phyloP scores from a whole-genome alignment of 2,113 vertebrate species.

The Amia ocellicauda region DNA sequence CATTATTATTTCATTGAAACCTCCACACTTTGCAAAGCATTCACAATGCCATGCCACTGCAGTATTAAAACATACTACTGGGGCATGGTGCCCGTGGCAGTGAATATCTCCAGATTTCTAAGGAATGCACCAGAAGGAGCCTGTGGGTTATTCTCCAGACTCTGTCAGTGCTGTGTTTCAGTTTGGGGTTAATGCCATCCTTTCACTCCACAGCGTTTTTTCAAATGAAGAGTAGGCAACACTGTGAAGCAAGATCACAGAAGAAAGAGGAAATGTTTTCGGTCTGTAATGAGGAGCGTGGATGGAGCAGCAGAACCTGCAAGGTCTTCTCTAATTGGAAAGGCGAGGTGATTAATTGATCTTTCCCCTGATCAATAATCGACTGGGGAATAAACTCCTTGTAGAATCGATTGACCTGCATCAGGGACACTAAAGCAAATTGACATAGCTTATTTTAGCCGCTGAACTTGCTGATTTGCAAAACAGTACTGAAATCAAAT shows the following conservation, averaged over 20 bases:
- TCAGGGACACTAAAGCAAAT: neutral
- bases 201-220: neutral
- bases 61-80: too few relatives aligned
- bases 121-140: too few relatives aligned
- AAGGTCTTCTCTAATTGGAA: conserved; percentile 41
- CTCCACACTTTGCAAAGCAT: too few relatives aligned
- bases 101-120: too few relatives aligned
- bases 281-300: conserved; percentile 39
- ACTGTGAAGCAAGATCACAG: conserved; percentile 10
- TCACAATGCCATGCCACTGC: too few relatives aligned
- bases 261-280: conserved; percentile 38
- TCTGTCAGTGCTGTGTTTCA: too few relatives aligned
- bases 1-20: too few relatives aligned
- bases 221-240: neutral
- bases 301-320: conserved; percentile 41
- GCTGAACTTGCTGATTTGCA: neutral
- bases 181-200: neutral
- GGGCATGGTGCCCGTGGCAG: too few relatives aligned
- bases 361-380: conserved; percentile 27
- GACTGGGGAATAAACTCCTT: conserved; percentile 36
- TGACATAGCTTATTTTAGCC: neutral
- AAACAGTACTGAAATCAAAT: neutral
- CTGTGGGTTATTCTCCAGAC: neutral
- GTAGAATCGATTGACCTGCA: neutral
- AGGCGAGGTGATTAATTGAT: conserved; percentile 64